These are phyloP conservation scores for Nanger granti DNA, from an alignment of 2,113 vertebrate genomes.

Conservation along the genomic window DNA sequence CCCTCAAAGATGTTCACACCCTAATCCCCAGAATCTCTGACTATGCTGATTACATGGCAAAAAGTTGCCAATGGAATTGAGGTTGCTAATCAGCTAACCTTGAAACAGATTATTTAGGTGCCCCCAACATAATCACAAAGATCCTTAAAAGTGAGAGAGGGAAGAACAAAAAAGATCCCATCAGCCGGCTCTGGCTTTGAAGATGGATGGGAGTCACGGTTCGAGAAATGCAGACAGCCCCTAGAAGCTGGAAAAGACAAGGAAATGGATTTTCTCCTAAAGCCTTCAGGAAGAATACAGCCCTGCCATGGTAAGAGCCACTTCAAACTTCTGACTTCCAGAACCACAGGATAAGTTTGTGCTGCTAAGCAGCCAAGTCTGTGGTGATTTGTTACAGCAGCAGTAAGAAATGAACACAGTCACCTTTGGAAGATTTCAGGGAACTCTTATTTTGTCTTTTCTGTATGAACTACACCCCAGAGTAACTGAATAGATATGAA, in stretches of 20 bases:
- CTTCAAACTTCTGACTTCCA: neutral
- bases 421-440: neutral
- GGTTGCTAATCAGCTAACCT: neutral
- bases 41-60: neutral
- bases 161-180: neutral
- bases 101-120: neutral
- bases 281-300: neutral
- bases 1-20: neutral
- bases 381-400: neutral
- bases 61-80: neutral
- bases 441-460: neutral
- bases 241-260: neutral
- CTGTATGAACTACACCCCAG: neutral
- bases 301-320: neutral
- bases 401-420: neutral
- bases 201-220: accelerated
- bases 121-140: neutral
- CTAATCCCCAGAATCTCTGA: neutral
- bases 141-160: neutral
- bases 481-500: neutral
- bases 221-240: neutral
- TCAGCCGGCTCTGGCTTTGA: neutral
- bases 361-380: neutral
- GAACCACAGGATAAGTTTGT: neutral
- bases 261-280: neutral